Evolutionary conservation across 2,797 vertebrate genomes (phyloP).

Genomic region (Darevskia nairensis): DNA sequence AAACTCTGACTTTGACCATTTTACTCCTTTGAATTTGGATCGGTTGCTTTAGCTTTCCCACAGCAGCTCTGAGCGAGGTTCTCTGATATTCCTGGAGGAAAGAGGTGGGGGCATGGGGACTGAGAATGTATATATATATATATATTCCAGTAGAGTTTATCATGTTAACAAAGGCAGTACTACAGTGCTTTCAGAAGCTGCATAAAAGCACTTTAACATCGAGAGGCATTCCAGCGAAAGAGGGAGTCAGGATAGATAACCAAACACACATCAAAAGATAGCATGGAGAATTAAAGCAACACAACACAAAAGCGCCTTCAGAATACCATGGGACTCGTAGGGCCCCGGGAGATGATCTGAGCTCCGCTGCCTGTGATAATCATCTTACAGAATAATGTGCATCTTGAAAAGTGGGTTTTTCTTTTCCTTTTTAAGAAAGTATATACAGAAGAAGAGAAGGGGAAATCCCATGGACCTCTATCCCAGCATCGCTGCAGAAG

Average conservation of each 20-base stretch:
- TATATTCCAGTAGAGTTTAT: conserved; percentile 64
- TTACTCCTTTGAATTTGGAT: conserved; percentile 60
- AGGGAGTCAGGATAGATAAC: conserved; percentile 51
- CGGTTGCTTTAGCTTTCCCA: conserved; percentile 61
- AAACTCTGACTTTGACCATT: conserved; percentile 58
- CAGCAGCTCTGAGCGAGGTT: conserved; percentile 47
- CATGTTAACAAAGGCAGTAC: conserved; percentile 62
- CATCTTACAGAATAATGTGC: background rate
- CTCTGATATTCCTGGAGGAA: conserved; percentile 60
- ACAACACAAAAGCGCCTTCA: conserved; percentile 11
- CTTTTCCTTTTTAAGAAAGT: background rate
- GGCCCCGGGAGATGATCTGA: conserved; percentile 43
- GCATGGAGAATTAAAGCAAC: conserved; percentile 30
- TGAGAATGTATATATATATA: background rate
- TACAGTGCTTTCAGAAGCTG: conserved; percentile 52
- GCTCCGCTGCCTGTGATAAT: background rate
- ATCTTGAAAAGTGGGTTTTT: background rate
- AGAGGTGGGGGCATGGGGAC: conserved; percentile 21
- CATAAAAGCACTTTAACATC: conserved; percentile 59
- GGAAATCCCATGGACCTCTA: background rate
- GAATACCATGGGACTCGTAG: conserved; percentile 1
- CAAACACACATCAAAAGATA: conserved; percentile 56
- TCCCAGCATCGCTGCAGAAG: background rate
- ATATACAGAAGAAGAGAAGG: background rate
- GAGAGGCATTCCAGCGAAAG: conserved; percentile 40